phyloP scores from a whole-genome alignment of 2,113 vertebrate genomes.

The Erythrocercus mccallii region DNA sequence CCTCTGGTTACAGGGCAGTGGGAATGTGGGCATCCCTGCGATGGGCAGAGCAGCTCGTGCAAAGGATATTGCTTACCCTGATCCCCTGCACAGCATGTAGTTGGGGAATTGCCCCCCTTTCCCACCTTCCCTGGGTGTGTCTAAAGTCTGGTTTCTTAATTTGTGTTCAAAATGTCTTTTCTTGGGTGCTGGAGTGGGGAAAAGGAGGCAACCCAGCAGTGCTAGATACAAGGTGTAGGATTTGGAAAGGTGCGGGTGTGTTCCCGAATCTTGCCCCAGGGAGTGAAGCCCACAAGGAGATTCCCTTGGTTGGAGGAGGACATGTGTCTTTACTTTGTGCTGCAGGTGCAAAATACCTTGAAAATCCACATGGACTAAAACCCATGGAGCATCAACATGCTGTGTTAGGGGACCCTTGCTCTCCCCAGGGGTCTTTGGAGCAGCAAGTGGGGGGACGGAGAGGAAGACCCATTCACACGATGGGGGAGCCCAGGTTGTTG shows the following conservation, averaged over 20 bases:
- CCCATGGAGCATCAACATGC: accelerated
- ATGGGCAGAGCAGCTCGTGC: neutral
- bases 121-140: neutral
- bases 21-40: accelerated
- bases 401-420: neutral
- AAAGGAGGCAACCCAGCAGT: neutral
- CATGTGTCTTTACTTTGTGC: accelerated
- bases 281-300: accelerated
- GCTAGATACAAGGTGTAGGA: neutral
- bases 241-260: neutral
- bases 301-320: neutral
- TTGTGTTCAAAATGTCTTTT: neutral
- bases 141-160: neutral
- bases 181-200: neutral
- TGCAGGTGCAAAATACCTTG: neutral
- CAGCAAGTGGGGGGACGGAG: neutral
- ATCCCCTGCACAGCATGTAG: accelerated
- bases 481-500: accelerated
- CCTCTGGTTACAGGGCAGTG: accelerated
- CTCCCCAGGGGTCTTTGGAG: neutral
- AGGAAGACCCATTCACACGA: accelerated
- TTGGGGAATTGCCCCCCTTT: neutral
- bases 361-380: neutral
- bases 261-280: accelerated
- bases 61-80: neutral